A percentile compares a stretch with the other conserved stretches of the same genome.
Conservation (phyloP, 2,113 vertebrate species). For the Tympanuchus pallidicinctus region DNA sequence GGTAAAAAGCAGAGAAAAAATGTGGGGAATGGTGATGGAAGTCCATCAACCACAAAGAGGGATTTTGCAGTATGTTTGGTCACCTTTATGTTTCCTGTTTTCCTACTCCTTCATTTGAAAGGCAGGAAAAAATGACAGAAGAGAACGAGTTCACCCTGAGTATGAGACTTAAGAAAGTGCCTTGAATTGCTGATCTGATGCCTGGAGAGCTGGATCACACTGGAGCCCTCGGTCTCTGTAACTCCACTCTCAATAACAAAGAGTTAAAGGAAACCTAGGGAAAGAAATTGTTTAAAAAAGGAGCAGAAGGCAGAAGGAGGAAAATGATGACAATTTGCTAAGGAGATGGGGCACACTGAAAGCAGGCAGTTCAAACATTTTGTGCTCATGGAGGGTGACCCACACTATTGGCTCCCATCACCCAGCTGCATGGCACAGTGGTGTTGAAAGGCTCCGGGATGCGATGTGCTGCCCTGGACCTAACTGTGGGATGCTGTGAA, state of each 20-base stretch:
- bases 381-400: not conserved
- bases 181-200: not conserved
- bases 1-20: not conserved
- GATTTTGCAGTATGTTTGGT: not conserved
- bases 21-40: not conserved
- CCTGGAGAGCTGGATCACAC: not conserved
- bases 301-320: not conserved
- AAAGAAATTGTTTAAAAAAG: not conserved
- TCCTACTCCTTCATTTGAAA: not conserved
- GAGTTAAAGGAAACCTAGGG: not conserved
- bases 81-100: not conserved
- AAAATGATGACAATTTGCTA: not conserved
- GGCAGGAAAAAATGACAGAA: not conserved
- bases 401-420: not conserved
- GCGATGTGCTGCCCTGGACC: not conserved
- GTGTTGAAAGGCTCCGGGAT: not conserved
- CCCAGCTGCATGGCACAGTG: not conserved
- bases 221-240: not conserved
- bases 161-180: not conserved
- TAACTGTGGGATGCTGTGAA: not conserved
- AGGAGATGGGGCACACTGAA: not conserved
- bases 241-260: fast-evolving
- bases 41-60: not conserved
- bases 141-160: not conserved
- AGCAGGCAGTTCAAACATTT: not conserved